A percentile compares a stretch with the other conserved stretches of the same genome.
These are phyloP conservation scores for Papilio glaucus DNA, from an alignment of 1,140 invertebrate genomes.

Conservation along the genomic window DNA sequence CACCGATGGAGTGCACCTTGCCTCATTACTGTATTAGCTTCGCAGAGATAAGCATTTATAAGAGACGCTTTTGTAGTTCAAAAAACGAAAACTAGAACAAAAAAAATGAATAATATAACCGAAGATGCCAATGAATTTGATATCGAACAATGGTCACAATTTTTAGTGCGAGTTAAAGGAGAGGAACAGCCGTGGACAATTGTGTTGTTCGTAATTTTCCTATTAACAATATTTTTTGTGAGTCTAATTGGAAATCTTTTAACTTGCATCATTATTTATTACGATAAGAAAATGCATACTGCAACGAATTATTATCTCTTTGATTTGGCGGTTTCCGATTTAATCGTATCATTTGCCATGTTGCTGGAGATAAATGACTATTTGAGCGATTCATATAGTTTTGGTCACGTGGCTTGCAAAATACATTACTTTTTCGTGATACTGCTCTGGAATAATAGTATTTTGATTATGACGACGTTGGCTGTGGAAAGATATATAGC, in stretches of 20 bases:
- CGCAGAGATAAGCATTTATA: slow-evolving; percentile 6
- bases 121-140: slow-evolving; percentile 44
- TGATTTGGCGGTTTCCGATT: slow-evolving; percentile 93
- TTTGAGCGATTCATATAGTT: slow-evolving; percentile 46
- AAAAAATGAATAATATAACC: slow-evolving; percentile 33
- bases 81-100: background rate
- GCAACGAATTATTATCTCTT: slow-evolving; percentile 94
- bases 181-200: slow-evolving; percentile 45
- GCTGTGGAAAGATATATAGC: slow-evolving; percentile 72
- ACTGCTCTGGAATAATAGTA: slow-evolving; percentile 65
- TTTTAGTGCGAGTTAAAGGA: slow-evolving; percentile 43
- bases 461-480: slow-evolving; percentile 66
- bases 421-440: slow-evolving; percentile 61
- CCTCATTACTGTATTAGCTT: slow-evolving; percentile 29
- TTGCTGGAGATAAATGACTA: slow-evolving; percentile 53
- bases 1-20: slow-evolving; percentile 3
- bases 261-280: slow-evolving; percentile 92
- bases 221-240: slow-evolving; percentile 87
- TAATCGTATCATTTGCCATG: slow-evolving; percentile 75
- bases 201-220: slow-evolving; percentile 42
- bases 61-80: background rate
- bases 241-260: slow-evolving; percentile 92
- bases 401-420: slow-evolving; percentile 57
- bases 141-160: slow-evolving; percentile 49
- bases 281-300: slow-evolving; percentile 92